Evolutionary conservation across 2,888 invertebrate species (phyloP).

Genomic region (Cotesia congregata): DNA sequence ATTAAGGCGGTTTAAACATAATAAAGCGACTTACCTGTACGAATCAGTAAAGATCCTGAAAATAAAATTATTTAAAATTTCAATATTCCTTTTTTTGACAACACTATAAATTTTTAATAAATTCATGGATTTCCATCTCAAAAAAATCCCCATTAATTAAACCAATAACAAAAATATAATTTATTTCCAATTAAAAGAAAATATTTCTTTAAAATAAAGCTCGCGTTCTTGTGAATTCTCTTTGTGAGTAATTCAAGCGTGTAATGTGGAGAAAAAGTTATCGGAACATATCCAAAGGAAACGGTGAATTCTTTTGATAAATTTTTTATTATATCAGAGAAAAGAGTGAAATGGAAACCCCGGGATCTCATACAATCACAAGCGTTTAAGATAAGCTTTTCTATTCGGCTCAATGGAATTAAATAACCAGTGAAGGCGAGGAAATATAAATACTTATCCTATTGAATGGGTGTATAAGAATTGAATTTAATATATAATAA

Average conservation of each 20-base stretch:
- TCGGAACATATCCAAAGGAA: not conserved
- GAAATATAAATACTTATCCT: not conserved
- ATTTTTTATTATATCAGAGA: not conserved
- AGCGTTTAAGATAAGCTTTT: not conserved
- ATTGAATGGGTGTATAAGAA: too few species aligned
- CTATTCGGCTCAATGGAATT: not conserved
- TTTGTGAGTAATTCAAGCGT: constrained; percentile 9
- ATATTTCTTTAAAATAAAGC: too few species aligned
- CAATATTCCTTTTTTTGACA: constrained; percentile 43
- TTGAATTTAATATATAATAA: too few species aligned
- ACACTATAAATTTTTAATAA: not conserved
- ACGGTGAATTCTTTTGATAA: not conserved
- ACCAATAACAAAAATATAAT: not conserved
- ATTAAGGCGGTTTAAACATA: constrained; percentile 49
- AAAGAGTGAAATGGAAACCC: constrained; percentile 6
- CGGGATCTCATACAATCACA: not conserved
- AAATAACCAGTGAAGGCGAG: not conserved
- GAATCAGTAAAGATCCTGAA: constrained; percentile 69
- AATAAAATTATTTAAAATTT: constrained; percentile 64
- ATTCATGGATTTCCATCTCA: constrained; percentile 20
- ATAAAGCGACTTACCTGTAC: constrained; percentile 66
- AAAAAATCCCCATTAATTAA: not conserved
- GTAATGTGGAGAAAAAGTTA: not conserved
- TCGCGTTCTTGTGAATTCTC: not conserved
- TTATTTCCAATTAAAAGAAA: not conserved